Evolutionary conservation across 2,888 invertebrate genomes (phyloP), one percentile per base, ranked within the genome.

Genomic region (Aphidoletes aphidimyza): DNA sequence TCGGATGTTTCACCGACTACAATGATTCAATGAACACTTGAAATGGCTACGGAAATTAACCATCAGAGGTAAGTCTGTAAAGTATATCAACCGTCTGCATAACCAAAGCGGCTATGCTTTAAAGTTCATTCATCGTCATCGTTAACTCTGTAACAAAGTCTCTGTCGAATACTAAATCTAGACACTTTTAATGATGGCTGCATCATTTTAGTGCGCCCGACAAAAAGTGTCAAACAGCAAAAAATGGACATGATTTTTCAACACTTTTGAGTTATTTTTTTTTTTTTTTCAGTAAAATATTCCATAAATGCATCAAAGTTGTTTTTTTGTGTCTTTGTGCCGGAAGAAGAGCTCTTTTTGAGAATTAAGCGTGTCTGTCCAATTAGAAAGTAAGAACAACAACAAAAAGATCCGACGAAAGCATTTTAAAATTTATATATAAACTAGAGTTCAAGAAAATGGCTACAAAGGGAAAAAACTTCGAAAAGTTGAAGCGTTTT

Each of bases 281-380:
- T 42, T 42, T 6, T 30, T 9, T 69, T 69, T 5, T 11, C 26
- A 69, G 69, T 17, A 69, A 17, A 69, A 69, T 69, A 69, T 69
- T 69, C 17, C 30, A 69, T 22, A 69, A 69, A 69, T 69, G 69
- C 34, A 30, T 5, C 69, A 30, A 69, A 69, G 30, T 54, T 54
- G 3, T 54, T 2, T 69, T 26, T 30, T 6, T 69, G n/a, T 69
- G 9, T 69, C 69, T 30, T 69, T 69, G 22, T 26, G 26, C 19
- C 69, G 69, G 69, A 69, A 69, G 69, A 30, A 22, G 69, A 69
- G 69, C 69, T 30, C 69, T 69, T n/a, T n/a, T 30, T 69, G 69
- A 30, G 14, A 69, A 69, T 69, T 69, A 30, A 69, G 69, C 69
- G 69, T 69, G 69, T 69, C 69, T 69, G 30, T 69, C 17, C 69